A percentile compares a stretch with the other conserved stretches of the same genome.
Evolutionary conservation across 1,140 invertebrate species (phyloP).

Genomic region (Scaptomyza pallida): DNA sequence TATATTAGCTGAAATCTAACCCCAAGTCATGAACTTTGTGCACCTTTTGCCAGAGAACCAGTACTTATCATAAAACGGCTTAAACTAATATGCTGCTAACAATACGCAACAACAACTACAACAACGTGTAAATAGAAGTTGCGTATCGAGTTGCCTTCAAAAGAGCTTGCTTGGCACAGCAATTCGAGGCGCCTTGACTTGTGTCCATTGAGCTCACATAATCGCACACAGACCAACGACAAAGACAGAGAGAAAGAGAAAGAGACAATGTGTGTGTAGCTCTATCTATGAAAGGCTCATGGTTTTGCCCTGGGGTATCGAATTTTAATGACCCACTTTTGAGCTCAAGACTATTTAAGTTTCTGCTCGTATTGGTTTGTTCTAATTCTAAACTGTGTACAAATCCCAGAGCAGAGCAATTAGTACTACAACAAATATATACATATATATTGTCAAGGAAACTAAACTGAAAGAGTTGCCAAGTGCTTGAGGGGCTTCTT

Average conservation of each 20-base stretch:
- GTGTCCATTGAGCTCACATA: slow-evolving; percentile 71
- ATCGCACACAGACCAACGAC: slow-evolving; percentile 28
- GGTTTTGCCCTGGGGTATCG: slow-evolving; percentile 53
- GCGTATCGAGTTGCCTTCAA: slow-evolving; percentile 74
- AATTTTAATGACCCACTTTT: slow-evolving; percentile 81
- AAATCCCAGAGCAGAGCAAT: slow-evolving; percentile 73
- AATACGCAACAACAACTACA: slow-evolving; percentile 47
- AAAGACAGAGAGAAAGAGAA: slow-evolving; percentile 2
- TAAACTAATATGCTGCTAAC: slow-evolving; percentile 60
- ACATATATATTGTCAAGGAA: slow-evolving; percentile 70
- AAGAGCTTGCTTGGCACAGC: slow-evolving; percentile 57
- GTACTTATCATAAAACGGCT: slow-evolving; percentile 70
- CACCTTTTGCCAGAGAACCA: slow-evolving; percentile 56
- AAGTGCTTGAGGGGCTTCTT: slow-evolving; percentile 35
- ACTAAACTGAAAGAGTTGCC: slow-evolving; percentile 59
- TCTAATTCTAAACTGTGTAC: slow-evolving; percentile 61
- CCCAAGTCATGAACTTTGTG: slow-evolving; percentile 61
- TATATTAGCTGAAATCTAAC: slow-evolving; percentile 21
- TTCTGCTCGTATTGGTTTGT: slow-evolving; percentile 67
- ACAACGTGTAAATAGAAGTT: slow-evolving; percentile 11
- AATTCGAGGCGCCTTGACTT: slow-evolving; percentile 71
- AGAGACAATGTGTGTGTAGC: slow-evolving; percentile 1
- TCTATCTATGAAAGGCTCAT: slow-evolving; percentile 6
- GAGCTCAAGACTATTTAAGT: slow-evolving; percentile 75
- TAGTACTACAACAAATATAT: slow-evolving; percentile 50